phyloP scores from a whole-genome alignment of 2,888 invertebrate genomes.

The Clanis bilineata region DNA sequence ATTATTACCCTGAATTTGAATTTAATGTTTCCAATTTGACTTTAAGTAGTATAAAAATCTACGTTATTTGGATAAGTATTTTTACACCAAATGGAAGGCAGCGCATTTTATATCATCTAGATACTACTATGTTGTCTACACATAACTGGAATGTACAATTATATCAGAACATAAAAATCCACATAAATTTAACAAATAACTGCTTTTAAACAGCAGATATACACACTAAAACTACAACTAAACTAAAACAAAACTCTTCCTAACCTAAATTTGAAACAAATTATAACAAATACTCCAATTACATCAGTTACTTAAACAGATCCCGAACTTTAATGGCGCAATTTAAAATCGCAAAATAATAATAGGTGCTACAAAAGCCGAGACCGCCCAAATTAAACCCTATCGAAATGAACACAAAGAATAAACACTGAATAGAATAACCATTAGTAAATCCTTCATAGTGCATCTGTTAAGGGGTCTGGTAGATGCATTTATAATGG shows the following conservation, averaged over 20 bases:
- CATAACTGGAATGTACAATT: too few relatives aligned
- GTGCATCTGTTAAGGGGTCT: conserved; percentile 65
- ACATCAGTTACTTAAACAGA: not conserved
- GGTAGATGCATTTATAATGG: conserved; percentile 78
- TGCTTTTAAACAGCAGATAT: too few relatives aligned
- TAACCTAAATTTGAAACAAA: not conserved
- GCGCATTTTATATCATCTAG: too few relatives aligned
- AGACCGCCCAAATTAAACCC: conserved; percentile 50
- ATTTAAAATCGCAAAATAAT: conserved; percentile 17
- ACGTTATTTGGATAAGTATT: not conserved
- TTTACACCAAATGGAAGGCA: too few relatives aligned
- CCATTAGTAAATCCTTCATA: conserved; percentile 52
- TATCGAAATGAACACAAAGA: conserved; percentile 53
- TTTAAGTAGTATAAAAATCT: too few relatives aligned
- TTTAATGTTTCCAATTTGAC: not conserved
- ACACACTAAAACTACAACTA: too few relatives aligned
- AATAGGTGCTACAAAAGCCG: conserved; percentile 22
- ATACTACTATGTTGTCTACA: too few relatives aligned
- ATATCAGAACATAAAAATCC: too few relatives aligned
- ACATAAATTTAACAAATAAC: too few relatives aligned
- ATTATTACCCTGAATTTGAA: too few relatives aligned
- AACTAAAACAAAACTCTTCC: too few relatives aligned
- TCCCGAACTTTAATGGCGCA: not conserved
- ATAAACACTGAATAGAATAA: conserved; percentile 55
- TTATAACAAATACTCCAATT: not conserved